Evolutionary conservation across 2,888 invertebrate species (phyloP).

Genomic region (Dione vanillae): DNA sequence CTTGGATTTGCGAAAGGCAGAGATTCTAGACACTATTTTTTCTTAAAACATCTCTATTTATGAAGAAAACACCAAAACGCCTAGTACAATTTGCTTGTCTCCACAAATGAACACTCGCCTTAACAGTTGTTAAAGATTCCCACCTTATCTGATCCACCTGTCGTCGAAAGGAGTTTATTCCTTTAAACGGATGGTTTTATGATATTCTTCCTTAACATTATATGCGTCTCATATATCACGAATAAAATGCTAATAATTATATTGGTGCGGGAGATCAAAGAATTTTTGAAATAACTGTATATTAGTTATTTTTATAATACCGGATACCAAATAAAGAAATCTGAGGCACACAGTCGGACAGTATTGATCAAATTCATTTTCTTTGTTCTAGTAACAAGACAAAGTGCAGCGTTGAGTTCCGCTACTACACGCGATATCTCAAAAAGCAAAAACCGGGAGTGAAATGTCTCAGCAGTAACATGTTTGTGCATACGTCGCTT

Average conservation of each 20-base stretch:
- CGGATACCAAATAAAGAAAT: too few species aligned
- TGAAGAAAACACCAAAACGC: not conserved
- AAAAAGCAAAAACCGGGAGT: too few species aligned
- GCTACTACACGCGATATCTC: too few species aligned
- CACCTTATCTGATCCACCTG: constrained; percentile 49
- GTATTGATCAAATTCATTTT: too few species aligned
- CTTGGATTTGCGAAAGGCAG: not conserved
- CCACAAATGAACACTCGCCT: constrained; percentile 5
- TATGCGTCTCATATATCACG: constrained; percentile 16
- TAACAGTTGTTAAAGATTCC: constrained; percentile 35
- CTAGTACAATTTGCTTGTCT: not conserved
- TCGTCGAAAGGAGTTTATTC: constrained; percentile 35
- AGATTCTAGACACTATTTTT: not conserved
- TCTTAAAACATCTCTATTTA: not conserved
- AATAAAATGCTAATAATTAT: not conserved
- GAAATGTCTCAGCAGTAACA: too few species aligned
- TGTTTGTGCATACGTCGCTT: too few species aligned
- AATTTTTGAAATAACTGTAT: not conserved
- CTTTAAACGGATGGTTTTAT: constrained; percentile 34
- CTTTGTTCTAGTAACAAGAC: too few species aligned
- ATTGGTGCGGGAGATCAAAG: not conserved
- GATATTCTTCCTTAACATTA: constrained; percentile 37
- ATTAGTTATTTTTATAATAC: too few species aligned
- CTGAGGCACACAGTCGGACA: too few species aligned
- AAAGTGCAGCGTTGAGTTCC: too few species aligned